phyloP scores from a whole-genome alignment of 2,888 invertebrate genomes.

The Eledone cirrhosa region DNA sequence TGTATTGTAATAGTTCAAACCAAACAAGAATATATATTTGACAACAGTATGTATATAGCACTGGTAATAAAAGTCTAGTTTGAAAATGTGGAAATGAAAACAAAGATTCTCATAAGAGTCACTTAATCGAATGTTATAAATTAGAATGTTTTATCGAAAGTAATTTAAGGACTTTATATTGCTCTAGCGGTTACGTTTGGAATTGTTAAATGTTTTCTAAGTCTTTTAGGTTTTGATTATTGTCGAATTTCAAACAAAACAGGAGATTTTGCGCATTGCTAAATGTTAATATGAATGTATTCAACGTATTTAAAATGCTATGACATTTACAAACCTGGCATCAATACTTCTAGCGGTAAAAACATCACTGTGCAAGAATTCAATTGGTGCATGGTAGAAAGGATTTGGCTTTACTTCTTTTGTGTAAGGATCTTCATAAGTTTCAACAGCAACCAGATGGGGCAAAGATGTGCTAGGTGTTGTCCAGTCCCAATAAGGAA shows the following conservation, averaged over 20 bases:
- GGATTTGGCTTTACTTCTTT: conserved; percentile 35
- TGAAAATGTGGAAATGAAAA: too few species aligned
- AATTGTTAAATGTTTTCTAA: too few species aligned
- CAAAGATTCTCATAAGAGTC: too few species aligned
- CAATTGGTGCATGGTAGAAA: conserved; percentile 36
- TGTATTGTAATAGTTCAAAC: background rate
- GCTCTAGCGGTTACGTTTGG: too few species aligned
- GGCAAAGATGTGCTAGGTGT: conserved; percentile 35
- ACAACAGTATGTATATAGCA: too few species aligned
- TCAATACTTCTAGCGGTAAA: conserved; percentile 33
- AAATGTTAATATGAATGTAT: background rate
- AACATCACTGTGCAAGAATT: conserved; percentile 30
- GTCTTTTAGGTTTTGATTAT: too few species aligned
- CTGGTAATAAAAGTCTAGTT: too few species aligned
- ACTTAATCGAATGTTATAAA: background rate
- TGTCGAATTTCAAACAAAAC: too few species aligned
- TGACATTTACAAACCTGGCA: background rate
- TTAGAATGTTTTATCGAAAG: background rate
- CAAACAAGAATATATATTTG: too few species aligned
- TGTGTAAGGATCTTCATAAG: conserved; percentile 34
- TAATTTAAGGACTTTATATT: too few species aligned
- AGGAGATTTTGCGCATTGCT: too few species aligned
- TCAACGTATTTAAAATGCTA: background rate
- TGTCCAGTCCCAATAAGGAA: conserved; percentile 44
- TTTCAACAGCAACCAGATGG: conserved; percentile 33